These are phyloP conservation scores for Sycobia sp. DNA, from an alignment of 1,140 invertebrate species.

Conservation along the genomic window DNA sequence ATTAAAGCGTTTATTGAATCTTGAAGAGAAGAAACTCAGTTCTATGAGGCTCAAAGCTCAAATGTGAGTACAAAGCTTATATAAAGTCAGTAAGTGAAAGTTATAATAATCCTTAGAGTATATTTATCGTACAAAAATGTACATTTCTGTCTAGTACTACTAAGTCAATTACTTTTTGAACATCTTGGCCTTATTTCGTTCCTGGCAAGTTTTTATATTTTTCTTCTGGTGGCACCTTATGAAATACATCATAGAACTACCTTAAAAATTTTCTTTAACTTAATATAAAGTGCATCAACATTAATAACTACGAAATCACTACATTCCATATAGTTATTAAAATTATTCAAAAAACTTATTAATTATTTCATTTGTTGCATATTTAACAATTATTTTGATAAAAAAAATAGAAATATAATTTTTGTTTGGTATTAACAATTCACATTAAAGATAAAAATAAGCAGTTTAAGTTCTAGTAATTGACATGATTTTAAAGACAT, in stretches of 20 bases:
- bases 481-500: conserved; percentile 15
- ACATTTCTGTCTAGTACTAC: conserved; percentile 8
- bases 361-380: no score
- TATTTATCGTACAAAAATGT: conserved; percentile 20
- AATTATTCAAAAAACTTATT: conserved; percentile 28
- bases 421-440: conserved; percentile 4
- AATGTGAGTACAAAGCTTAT: conserved; percentile 21
- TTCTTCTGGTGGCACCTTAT: conserved; percentile 27
- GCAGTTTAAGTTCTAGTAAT: conserved; percentile 28
- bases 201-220: conserved; percentile 20
- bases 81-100: conserved; percentile 15
- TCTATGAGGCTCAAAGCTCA: conserved; percentile 19
- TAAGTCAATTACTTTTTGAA: conserved; percentile 15
- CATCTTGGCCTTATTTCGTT: neutral
- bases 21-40: conserved; percentile 21
- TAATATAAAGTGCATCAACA: conserved; percentile 14
- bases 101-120: conserved; percentile 23
- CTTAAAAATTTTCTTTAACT: conserved; percentile 5
- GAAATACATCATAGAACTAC: conserved; percentile 21
- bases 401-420: neutral
- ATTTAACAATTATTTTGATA: conserved; percentile 5
- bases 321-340: conserved; percentile 25
- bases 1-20: conserved; percentile 29
- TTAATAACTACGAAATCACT: conserved; percentile 7
- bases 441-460: conserved; percentile 18